Evolutionary conservation across 1,140 invertebrate species (phyloP).

Genomic region (Hesperophylax magnus): DNA sequence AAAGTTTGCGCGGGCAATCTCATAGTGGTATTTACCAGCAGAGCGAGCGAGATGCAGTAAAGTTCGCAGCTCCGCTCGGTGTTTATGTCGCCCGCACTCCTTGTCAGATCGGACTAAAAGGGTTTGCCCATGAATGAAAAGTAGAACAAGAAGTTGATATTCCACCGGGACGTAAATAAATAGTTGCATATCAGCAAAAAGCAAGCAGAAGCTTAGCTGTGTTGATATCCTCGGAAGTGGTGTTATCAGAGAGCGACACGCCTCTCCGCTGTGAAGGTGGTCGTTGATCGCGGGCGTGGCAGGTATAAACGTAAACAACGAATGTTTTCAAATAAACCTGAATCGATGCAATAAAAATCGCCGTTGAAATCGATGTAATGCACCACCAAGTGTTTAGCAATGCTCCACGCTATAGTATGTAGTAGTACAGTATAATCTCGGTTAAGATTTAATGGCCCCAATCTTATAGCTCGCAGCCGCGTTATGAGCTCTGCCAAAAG

Average conservation of each 20-base stretch:
- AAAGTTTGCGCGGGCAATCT: slow-evolving; percentile 40
- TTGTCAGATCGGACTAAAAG: slow-evolving; percentile 31
- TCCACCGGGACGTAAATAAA: background rate
- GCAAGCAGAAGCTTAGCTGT: no score
- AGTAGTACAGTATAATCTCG: background rate
- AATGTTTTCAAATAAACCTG: slow-evolving; percentile 22
- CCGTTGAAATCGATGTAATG: background rate
- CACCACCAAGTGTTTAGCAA: background rate
- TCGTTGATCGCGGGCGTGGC: slow-evolving; percentile 50
- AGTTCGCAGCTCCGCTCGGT: slow-evolving; percentile 15
- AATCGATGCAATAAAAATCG: background rate
- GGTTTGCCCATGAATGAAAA: slow-evolving; percentile 41
- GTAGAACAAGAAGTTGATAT: background rate
- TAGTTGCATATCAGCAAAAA: background rate
- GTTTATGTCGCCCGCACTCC: slow-evolving; percentile 18
- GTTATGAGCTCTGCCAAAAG: slow-evolving; percentile 34
- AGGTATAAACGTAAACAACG: slow-evolving; percentile 53
- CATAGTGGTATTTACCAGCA: background rate
- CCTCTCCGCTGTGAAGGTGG: slow-evolving; percentile 27
- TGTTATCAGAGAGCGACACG: background rate
- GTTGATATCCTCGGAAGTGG: background rate
- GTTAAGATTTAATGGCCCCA: slow-evolving; percentile 16
- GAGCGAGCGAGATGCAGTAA: slow-evolving; percentile 30
- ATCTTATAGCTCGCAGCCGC: slow-evolving; percentile 22
- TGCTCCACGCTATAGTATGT: background rate